Base-by-base conservation (phyloP, 1,140 invertebrate genomes). In the Orussus abietinus region DNA sequence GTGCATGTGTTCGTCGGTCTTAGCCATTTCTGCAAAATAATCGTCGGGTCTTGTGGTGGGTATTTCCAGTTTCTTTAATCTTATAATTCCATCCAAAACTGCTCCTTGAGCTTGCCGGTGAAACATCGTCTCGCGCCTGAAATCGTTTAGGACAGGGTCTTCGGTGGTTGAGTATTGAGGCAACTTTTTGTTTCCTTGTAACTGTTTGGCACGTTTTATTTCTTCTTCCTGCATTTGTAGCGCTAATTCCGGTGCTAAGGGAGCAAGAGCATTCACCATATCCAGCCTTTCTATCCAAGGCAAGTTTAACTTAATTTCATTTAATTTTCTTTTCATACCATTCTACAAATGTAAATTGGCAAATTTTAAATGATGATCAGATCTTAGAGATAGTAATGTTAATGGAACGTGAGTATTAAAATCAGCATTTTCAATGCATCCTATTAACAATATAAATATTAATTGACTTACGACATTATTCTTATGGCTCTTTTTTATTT, bases 21-120 rank as follows among this genome's bases (percentile, higher is more conserved):
- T 99, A 2, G 92, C 92, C 96, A 99, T 99, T 78, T 99, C 90
- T 1, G 96, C 96, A 76, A 96, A 98, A 73, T 96, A 99, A 74
- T 98, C 96, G 19, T 92, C 86, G 0, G 96, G 96, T 41, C 90
- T 78, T 59, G 81, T 85, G 1, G 91, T 96, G 1, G 80, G 75
- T 25, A 96, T 76, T 14, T 80, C 81, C 3, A 92, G 59, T 46
- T 82, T 79, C 32, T 90, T 83, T 3, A 98, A 67, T 35, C 78
- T 77, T 14, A 80, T 76, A 11, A 97, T 78, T 2, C 81, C 88
- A 53, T 90, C 82, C 2, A 93, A 49, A 5, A 91, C 88, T 10
- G 91, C 83, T 19, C 82, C 78, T 61, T 98, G 93, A 3, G 93
- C 95, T 75, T 96, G 93, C 40, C 91, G 76, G 62, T 96, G 90